Percentiles rank a stretch among this genome's conserved stretches.
Conservation (phyloP, 2,113 vertebrate genomes). For the Mus spicilegus region DNA sequence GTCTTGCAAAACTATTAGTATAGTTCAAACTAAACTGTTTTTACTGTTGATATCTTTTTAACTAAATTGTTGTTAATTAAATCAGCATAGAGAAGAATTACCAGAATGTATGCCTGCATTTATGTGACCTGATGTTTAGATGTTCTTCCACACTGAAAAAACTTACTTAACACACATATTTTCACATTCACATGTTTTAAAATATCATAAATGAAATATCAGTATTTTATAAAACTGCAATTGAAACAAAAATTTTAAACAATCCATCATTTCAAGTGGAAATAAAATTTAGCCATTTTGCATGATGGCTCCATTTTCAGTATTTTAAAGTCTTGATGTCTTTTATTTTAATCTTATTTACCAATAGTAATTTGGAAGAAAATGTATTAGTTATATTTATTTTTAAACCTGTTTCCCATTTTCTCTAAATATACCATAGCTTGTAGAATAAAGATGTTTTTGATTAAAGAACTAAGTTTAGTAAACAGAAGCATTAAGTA, state of each 20-base stretch:
- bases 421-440: not conserved
- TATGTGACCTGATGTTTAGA: not conserved
- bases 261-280: constrained; percentile 1
- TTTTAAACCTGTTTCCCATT: not conserved
- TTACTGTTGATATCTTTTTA: not conserved
- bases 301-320: not conserved
- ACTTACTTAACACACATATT: not conserved
- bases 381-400: not conserved
- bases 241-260: not conserved
- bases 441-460: not conserved
- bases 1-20: not conserved
- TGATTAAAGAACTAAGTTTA: not conserved
- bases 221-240: not conserved
- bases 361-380: not conserved
- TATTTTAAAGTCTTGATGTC: not conserved
- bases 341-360: not conserved
- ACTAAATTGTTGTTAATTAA: not conserved
- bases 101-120: not conserved
- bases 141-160: not conserved
- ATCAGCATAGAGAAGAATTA: not conserved
- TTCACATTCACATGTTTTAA: not conserved
- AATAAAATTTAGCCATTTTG: not conserved
- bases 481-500: not conserved
- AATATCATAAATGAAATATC: not conserved
- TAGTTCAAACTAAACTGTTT: not conserved